These are phyloP conservation scores for Grus americana DNA, from an alignment of 2,113 vertebrate species.

Conservation along the genomic window DNA sequence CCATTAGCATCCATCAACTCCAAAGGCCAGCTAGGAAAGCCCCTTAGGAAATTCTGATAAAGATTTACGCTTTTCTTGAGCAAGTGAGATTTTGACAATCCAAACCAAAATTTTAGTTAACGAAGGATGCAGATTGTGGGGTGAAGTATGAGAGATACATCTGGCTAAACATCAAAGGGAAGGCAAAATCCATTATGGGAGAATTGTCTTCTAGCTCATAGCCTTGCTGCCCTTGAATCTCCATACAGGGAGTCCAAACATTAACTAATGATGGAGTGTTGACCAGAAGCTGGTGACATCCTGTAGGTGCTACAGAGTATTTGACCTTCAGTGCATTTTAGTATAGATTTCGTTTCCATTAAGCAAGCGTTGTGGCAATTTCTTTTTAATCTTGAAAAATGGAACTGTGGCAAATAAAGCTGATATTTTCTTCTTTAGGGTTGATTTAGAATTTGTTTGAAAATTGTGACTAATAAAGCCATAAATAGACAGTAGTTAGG, in stretches of 20 bases:
- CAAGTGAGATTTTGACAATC: slow-evolving; percentile 17
- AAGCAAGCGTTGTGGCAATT: neutral
- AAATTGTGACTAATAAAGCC: slow-evolving; percentile 26
- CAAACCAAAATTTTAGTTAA: neutral
- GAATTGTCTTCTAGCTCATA: neutral
- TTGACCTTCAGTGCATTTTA: neutral
- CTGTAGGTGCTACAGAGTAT: neutral
- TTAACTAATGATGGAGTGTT: neutral
- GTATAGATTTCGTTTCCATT: slow-evolving; percentile 6
- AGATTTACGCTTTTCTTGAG: slow-evolving; percentile 61
- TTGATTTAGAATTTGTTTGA: slow-evolving; percentile 4
- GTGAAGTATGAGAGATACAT: neutral
- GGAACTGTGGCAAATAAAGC: slow-evolving; percentile 7
- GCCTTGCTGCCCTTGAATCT: neutral
- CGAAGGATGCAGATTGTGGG: neutral
- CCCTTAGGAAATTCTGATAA: slow-evolving; percentile 34
- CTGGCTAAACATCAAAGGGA: neutral
- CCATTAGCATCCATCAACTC: slow-evolving; percentile 59
- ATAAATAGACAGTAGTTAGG: neutral
- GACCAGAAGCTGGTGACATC: neutral
- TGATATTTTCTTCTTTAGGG: neutral
- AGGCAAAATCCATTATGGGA: neutral
- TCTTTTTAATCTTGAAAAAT: slow-evolving; percentile 26
- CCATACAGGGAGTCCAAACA: neutral
- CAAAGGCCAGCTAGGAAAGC: neutral